Evolutionary conservation across 2,797 vertebrate genomes (phyloP).

Genomic region (Danio kyathit): DNA sequence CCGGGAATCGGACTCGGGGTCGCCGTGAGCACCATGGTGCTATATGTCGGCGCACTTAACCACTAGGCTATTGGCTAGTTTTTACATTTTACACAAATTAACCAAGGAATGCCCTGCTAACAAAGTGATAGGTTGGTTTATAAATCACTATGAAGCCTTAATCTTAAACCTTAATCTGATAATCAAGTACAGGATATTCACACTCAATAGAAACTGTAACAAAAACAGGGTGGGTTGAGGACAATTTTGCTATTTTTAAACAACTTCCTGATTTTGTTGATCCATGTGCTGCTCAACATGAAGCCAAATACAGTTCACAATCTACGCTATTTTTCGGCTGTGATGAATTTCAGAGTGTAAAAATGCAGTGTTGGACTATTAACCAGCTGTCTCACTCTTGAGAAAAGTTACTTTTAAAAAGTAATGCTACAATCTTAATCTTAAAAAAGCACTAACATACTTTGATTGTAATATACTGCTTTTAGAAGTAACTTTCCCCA

Average conservation of each 20-base stretch:
- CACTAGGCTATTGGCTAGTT: too few relatives aligned
- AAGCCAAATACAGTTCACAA: background rate
- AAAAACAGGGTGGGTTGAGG: background rate
- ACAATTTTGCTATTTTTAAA: background rate
- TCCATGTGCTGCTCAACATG: background rate
- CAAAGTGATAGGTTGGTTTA: background rate
- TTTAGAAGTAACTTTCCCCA: too few relatives aligned
- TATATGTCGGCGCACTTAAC: too few relatives aligned
- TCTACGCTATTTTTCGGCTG: background rate
- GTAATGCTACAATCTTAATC: too few relatives aligned
- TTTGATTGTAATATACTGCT: too few relatives aligned
- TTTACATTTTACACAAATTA: background rate
- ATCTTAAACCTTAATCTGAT: background rate
- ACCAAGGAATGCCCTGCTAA: background rate
- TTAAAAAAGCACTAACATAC: too few relatives aligned
- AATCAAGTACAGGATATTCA: background rate
- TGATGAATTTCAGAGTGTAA: background rate
- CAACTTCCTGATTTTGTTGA: background rate
- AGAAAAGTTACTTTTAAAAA: too few relatives aligned
- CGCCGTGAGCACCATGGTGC: too few relatives aligned
- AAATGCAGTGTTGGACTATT: too few relatives aligned
- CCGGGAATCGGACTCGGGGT: too few relatives aligned
- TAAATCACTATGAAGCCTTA: background rate
- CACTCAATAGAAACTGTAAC: background rate
- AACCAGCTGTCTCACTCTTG: too few relatives aligned